Base-by-base conservation (phyloP, 2,113 vertebrate genomes). In the Syngnathus scovelli region DNA sequence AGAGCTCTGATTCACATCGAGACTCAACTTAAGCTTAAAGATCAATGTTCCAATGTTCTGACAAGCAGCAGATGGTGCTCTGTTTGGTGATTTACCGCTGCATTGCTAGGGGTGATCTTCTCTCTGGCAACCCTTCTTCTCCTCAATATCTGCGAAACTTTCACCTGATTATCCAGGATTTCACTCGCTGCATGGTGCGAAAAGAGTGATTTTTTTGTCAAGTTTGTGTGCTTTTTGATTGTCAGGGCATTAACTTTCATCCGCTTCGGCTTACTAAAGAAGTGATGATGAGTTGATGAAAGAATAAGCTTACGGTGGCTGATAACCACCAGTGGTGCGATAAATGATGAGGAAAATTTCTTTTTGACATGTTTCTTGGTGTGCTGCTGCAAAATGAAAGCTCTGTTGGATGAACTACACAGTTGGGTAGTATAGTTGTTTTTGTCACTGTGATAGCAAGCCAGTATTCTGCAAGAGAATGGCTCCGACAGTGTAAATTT, bases 41-140 rank as follows among this genome's bases (percentile, higher is more conserved):
- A 86, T 83, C 83, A 81, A 71, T 84, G 74, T 61, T 72, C 39
- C n/a, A 62, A 39, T 62, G 62, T 49, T 68, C 68, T 63, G 85
- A 84, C 80, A 78, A 58, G 84, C 75, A 73, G 77, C 85, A 88
- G 83, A 87, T 86, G 83, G 80, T 81, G 74, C 43, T 74, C 79
- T 78, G 60, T 84, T 71, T 80, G 51, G 75, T 86, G 88, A 88
- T 89, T 86, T 88, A 90, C 77, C 66, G 82, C 79, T 78, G 78
- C 74, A 75, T 81, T 72, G 84, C 83, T 67, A 51, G 69, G 78
- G 77, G 80, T 78, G 86, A 69, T 43, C 62, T 75, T 76, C 77
- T 78, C 72, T 83, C 86, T 85, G 75, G 23, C 60, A 84, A 76
- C 68, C 69, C 76, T 84, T 83, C 67, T 80, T 52, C 75, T 75